Evolutionary conservation across 2,888 invertebrate species (phyloP).

Genomic region (Eueremaeus valkanovi): DNA sequence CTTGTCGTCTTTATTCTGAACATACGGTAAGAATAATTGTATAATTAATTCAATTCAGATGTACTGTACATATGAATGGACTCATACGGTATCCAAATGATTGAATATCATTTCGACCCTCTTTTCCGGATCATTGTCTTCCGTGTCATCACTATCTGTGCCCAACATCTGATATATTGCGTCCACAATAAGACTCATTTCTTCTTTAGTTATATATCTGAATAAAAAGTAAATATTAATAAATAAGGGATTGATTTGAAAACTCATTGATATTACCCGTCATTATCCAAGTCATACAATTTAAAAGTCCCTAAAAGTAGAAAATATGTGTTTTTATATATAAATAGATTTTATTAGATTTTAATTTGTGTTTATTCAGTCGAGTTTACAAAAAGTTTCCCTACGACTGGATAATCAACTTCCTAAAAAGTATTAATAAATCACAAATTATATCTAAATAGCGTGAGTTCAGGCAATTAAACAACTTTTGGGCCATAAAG

Average conservation of each 20-base stretch:
- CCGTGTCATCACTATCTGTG: neutral
- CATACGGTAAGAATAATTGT: neutral
- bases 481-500: no score
- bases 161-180: constrained; percentile 38
- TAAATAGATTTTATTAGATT: no score
- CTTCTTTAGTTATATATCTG: constrained; percentile 37
- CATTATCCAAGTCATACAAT: constrained; percentile 30
- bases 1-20: constrained; percentile 86
- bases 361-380: no score
- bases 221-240: no score
- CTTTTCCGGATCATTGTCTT: constrained; percentile 1
- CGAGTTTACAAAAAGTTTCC: no score
- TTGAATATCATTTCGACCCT: constrained; percentile 38
- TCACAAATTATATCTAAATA: no score
- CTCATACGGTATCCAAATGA: constrained; percentile 31
- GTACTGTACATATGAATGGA: no score
- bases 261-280: neutral
- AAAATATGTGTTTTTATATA: no score
- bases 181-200: constrained; percentile 36
- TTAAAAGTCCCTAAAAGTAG: constrained; percentile 37
- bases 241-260: neutral
- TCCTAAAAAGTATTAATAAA: no score
- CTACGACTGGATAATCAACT: no score
- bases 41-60: neutral
- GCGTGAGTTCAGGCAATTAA: no score